Conservation (phyloP, 92 coral and sea anemone genomes). For the Porites cylindrica region DNA sequence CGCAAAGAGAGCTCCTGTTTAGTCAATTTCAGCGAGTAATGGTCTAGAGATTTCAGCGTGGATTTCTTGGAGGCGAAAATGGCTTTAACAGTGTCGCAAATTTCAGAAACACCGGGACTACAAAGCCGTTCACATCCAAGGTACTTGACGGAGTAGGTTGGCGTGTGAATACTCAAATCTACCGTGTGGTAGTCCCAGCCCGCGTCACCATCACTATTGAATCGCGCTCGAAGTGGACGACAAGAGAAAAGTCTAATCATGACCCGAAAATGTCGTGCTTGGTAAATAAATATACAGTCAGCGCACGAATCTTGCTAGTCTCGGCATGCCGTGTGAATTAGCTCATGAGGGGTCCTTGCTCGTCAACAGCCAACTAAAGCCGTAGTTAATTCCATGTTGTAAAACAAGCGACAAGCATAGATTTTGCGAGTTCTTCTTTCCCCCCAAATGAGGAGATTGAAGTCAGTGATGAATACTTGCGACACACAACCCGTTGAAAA, state of each 20-base stretch:
- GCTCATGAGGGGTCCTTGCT: slow-evolving; percentile 41
- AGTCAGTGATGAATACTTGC: slow-evolving; percentile 12
- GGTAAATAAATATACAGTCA: slow-evolving; percentile 1
- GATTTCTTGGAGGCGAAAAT: slow-evolving; percentile 68
- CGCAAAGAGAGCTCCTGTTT: slow-evolving; percentile 86
- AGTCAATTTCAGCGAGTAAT: slow-evolving; percentile 81
- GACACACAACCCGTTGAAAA: slow-evolving; percentile 29
- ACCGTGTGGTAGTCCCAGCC: slow-evolving; percentile 84
- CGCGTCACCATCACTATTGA: slow-evolving; percentile 48
- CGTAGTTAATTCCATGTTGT: slow-evolving; percentile 22
- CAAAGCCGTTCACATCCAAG: slow-evolving; percentile 86
- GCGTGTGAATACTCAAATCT: slow-evolving; percentile 80
- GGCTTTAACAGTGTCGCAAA: slow-evolving; percentile 86
- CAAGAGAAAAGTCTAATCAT: slow-evolving; percentile 87
- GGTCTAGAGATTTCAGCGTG: slow-evolving; percentile 66
- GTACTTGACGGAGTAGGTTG: slow-evolving; percentile 89
- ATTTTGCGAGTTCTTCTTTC: background rate
- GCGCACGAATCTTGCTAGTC: slow-evolving; percentile 30
- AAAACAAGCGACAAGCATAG: slow-evolving; percentile 6
- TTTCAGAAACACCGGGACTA: slow-evolving; percentile 90
- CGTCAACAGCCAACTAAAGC: slow-evolving; percentile 16
- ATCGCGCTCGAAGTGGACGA: slow-evolving; percentile 72
- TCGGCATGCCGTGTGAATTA: slow-evolving; percentile 39
- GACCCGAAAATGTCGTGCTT: slow-evolving; percentile 46
- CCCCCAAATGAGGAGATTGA: slow-evolving; percentile 14